Percentiles rank a stretch among this genome's conserved stretches.
Evolutionary conservation across 2,113 vertebrate species (phyloP).

Genomic region (Hiodon alosoides): DNA sequence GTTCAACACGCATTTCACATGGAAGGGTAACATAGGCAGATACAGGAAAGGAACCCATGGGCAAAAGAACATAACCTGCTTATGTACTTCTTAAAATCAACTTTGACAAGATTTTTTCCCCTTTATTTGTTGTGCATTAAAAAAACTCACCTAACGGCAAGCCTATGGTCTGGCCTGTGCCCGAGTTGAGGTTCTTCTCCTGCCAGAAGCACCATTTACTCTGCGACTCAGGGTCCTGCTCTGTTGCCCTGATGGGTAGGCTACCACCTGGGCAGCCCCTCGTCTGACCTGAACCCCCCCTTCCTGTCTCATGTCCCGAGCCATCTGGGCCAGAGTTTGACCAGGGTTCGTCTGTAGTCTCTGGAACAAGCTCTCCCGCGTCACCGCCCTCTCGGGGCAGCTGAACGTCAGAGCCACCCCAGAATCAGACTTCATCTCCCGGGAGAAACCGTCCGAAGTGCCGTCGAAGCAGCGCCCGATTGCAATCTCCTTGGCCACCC

Average conservation of each 20-base stretch:
- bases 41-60: no score
- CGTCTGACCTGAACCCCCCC: conserved; percentile 54
- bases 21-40: no score
- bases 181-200: conserved; percentile 46
- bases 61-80: no score
- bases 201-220: conserved; percentile 41
- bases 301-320: conserved; percentile 72
- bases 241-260: conserved; percentile 60
- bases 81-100: no score
- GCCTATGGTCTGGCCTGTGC: conserved; percentile 50
- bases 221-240: conserved; percentile 50
- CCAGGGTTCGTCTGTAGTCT: conserved; percentile 76
- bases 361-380: conserved; percentile 82
- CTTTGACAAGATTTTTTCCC: no score
- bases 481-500: conserved; percentile 90
- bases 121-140: no score
- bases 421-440: conserved; percentile 79
- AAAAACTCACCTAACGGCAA: conserved; percentile 37
- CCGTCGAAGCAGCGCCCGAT: conserved; percentile 95
- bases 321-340: conserved; percentile 76
- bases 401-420: conserved; percentile 82
- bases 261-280: conserved; percentile 57
- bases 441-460: conserved; percentile 88
- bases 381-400: conserved; percentile 75
- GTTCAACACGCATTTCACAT: no score